Evolutionary conservation across 2,113 vertebrate genomes (phyloP), one percentile per base, ranked within the genome.

Genomic region (Corythaixoides concolor): DNA sequence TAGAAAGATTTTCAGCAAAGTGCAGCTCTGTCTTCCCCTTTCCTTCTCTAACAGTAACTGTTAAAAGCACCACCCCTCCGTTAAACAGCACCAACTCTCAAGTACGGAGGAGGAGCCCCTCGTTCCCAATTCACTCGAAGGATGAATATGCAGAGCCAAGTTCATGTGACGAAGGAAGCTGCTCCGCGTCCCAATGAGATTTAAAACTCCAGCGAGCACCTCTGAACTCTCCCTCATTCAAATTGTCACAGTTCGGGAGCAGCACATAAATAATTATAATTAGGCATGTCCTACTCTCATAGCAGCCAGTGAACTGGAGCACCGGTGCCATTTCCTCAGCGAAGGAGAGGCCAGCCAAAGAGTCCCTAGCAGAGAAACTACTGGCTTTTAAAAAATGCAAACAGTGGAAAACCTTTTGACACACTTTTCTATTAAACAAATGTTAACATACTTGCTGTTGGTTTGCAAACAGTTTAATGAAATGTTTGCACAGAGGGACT

Each of bases 71-170:
- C n/a, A 15, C 4, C 24, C 32, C 37, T 49, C 55, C 22, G 79
- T 23, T 37, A 58, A 55, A 67, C 0, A 3, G 12, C 64, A 50
- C 18, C 37, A 45, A 11, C 30, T 68, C 69, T 9, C 8, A 33
- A 28, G 14, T 6, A 49, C 1, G 0, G 2, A 75, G 21, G 14
- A 66, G 39, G 43, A 0, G 0, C 6, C 37, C n/a, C 41, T 64
- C 6, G 0, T 56, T 80, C 27, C 47, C 47, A 50, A 30, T 19
- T 45, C 30, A 33, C 5, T 12, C 22, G 4, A 60, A 83, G 22
- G 47, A 70, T 24, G 28, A 72, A 70, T 5, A 80, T 2, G 7
- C 49, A 72, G 16, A 77, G 22, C 32, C 37, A 77, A 59, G 33
- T 14, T 81, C n/a, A 28, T 24, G 11, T 3, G 41, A 76, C 4